Evolutionary conservation across 2,113 vertebrate species (phyloP), one percentile per base, ranked within the genome.

Genomic region (Catharus minimus): DNA sequence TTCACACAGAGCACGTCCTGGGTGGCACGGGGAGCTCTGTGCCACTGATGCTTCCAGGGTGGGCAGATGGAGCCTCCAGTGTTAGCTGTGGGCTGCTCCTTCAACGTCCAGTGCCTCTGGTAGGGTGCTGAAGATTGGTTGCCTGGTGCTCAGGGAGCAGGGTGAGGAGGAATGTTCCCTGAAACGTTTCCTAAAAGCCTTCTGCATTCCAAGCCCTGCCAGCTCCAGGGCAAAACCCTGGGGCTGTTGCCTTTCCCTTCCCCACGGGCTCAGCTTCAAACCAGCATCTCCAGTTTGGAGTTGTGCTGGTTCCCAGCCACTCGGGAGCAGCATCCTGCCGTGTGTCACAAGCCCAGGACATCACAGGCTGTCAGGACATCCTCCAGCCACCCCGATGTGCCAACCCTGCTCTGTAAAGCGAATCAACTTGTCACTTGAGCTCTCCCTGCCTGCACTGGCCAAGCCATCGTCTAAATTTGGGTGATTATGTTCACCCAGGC

Each of bases 401-500:
- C 82, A 89, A 16, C 78, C 69, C n/a, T 33, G 64, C 53, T 65
- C 84, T 86, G 73, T 74, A 52, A 73, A 94, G 92, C 0, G 1
- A 94, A 93, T 91, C 82, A 95, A 62, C 94, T 61, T 94, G 95
- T 97, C 97, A 97, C 94, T 94, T 94, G 96, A 97, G 95, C 96
- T 92, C 56, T 95, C 33, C 73, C 62, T 15, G 96, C 95, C 43
- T 64, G 81, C 62, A 38, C 89, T 33, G 41, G 88, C 90, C 95
- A 86, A 97, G 94, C 92, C 95, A 87, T 96, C 97, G 55, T 98
- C 99, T 98, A 98, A 98, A 98, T 98, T 98, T 98, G 98, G 98
- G 97, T 96, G 97, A 96, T 97, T 97, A 92, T 95, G 92, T 96
- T 96, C 93, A 66, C 92, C 47, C 50, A 92, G 85, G 64, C 88